Evolutionary conservation across 2,888 invertebrate species (phyloP).

Genomic region (Leptinotarsa haldemani): DNA sequence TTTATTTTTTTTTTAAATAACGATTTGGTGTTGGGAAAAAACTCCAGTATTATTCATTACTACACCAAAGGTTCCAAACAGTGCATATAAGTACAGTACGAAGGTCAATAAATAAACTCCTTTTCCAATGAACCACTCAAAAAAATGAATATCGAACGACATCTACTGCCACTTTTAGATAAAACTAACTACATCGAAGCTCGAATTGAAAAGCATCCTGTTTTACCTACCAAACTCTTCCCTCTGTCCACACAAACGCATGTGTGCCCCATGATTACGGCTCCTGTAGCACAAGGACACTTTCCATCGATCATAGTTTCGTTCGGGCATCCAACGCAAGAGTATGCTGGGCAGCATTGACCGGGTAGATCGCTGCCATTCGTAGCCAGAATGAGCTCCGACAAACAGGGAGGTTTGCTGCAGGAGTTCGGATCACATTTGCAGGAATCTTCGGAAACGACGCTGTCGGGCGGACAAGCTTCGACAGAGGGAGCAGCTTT

Average conservation of each 20-base stretch:
- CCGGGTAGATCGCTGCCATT: constrained; percentile 56
- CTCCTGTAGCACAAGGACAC: constrained; percentile 58
- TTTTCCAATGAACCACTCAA: too few relatives aligned
- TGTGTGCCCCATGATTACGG: constrained; percentile 53
- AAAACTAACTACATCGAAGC: too few relatives aligned
- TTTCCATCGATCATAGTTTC: constrained; percentile 53
- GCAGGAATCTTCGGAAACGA: constrained; percentile 52
- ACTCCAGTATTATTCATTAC: too few relatives aligned
- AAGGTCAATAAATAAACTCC: too few relatives aligned
- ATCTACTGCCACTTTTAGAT: too few relatives aligned
- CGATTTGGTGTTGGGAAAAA: too few relatives aligned
- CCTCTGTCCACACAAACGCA: constrained; percentile 58
- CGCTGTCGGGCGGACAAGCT: constrained; percentile 58
- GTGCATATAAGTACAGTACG: too few relatives aligned
- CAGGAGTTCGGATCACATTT: constrained; percentile 56
- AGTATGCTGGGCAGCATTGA: constrained; percentile 58
- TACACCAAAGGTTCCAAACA: too few relatives aligned
- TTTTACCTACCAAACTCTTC: constrained; percentile 50
- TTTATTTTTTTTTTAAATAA: too few relatives aligned
- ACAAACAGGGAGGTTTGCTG: constrained; percentile 54
- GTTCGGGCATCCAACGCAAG: constrained; percentile 58
- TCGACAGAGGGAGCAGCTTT: constrained; percentile 54
- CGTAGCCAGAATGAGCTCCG: constrained; percentile 45
- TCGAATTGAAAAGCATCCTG: not conserved
- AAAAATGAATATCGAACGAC: too few relatives aligned